These are phyloP conservation scores for Neoascia interrupta DNA, from an alignment of 2,888 invertebrate species.

Conservation along the genomic window DNA sequence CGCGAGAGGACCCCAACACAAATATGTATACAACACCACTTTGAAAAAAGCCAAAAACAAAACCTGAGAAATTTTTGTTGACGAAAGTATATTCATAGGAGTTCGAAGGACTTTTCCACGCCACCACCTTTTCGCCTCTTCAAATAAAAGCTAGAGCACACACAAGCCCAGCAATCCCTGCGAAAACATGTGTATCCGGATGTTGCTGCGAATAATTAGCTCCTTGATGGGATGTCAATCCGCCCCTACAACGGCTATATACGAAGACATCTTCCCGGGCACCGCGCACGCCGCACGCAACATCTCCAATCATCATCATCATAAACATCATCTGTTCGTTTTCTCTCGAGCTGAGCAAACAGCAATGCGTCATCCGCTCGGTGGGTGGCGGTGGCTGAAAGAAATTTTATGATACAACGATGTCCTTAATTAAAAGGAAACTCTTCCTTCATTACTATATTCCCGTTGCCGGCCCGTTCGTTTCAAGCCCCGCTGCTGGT, in stretches of 20 bases:
- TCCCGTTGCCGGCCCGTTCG: too few relatives aligned
- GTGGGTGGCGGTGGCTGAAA: slow-evolving; percentile 39
- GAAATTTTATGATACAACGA: slow-evolving; percentile 59
- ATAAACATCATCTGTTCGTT: slow-evolving; percentile 37
- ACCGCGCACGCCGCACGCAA: slow-evolving; percentile 1
- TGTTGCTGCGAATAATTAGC: slow-evolving; percentile 50
- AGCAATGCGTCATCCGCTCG: slow-evolving; percentile 52
- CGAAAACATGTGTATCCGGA: slow-evolving; percentile 11
- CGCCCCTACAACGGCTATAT: too few relatives aligned
- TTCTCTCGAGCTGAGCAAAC: too few relatives aligned
- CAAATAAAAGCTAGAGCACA: too few relatives aligned
- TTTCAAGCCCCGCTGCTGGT: not conserved
- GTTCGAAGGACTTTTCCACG: slow-evolving; percentile 1
- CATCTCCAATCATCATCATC: slow-evolving; percentile 43
- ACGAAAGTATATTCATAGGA: slow-evolving; percentile 5
- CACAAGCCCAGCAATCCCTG: slow-evolving; percentile 14
- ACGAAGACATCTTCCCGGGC: too few relatives aligned
- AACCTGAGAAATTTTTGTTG: not conserved
- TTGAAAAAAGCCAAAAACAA: not conserved
- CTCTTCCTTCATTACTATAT: slow-evolving; percentile 5
- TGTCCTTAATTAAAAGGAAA: slow-evolving; percentile 65
- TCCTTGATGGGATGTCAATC: slow-evolving; percentile 37
- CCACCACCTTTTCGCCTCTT: too few relatives aligned
- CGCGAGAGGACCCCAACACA: not conserved
- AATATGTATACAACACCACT: not conserved